Evolutionary conservation across 2,888 invertebrate genomes (phyloP).

Genomic region (Cepaea hortensis): DNA sequence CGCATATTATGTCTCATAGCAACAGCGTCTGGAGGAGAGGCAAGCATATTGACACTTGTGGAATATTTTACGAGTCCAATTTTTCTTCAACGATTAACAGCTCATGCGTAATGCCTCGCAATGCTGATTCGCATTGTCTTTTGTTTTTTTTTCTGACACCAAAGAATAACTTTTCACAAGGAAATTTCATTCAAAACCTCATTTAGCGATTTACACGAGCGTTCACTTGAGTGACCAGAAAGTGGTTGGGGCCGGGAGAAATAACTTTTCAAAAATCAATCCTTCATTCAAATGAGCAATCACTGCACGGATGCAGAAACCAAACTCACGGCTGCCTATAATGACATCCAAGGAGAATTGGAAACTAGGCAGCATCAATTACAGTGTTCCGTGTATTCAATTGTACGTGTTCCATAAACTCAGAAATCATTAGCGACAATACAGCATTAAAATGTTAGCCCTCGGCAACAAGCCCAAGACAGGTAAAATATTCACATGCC

Average conservation of each 20-base stretch:
- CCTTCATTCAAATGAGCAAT: not conserved
- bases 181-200: not conserved
- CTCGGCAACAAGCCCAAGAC: too few relatives aligned
- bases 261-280: not conserved
- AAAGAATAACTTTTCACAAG: not conserved
- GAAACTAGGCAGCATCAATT: too few relatives aligned
- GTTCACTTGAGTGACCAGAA: not conserved
- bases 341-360: too few relatives aligned
- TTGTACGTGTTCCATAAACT: too few relatives aligned
- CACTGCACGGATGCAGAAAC: not conserved
- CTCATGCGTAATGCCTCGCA: not conserved
- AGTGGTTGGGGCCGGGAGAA: not conserved
- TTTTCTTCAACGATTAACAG: not conserved
- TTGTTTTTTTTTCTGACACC: not conserved
- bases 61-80: not conserved
- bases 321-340: too few relatives aligned
- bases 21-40: not conserved
- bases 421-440: too few relatives aligned
- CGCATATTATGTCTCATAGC: not conserved
- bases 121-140: not conserved
- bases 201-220: not conserved
- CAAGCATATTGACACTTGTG: not conserved
- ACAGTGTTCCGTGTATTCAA: too few relatives aligned
- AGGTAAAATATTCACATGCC: too few relatives aligned
- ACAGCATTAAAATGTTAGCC: too few relatives aligned